Evolutionary conservation across 92 coral and sea anemone species (phyloP), one percentile per base, ranked within the genome.

Genomic region (Meandrina meandrites): DNA sequence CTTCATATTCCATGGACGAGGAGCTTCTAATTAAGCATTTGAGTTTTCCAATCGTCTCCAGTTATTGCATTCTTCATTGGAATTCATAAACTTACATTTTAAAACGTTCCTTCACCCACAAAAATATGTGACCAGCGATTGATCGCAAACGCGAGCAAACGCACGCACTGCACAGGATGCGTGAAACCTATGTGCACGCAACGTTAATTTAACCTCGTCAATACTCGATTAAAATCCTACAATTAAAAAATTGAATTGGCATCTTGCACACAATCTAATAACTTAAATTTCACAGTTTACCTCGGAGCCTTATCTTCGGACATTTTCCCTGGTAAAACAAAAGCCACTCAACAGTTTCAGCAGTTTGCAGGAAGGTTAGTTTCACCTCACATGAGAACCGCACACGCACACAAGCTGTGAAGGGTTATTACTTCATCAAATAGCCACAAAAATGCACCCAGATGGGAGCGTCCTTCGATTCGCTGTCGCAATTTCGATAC

Each of bases 261-360:
- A 73, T 73, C 78, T 35, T 18, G 14, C 50, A 35, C 4, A 22
- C 35, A 8, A 40, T 13, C 12, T 30, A 19, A 1, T 14, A 79
- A 62, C 34, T 35, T 3, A 40, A 12, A 66, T 31, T 40, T 64
- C 32, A 19, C 36, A 64, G 48, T 48, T n/a, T 81, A 68, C 85
- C 85, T 81, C 76, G 67, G 42, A 64, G 66, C 75, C 15, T 58
- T 48, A 40, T 24, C 84, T 66, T 57, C 73, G 9, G 85, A 17
- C 85, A 81, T 81, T 42, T 31, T 81, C 2, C 40, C 60, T n/a
- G n/a, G 60, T 31, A 45, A 42, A 67, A 45, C 36, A 53, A 18
- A 35, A 53, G n/a, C 28, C 69, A 16, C 66, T 79, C 17, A 69
- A 19, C 36, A 17, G n/a, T n/a, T n/a, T n/a, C n/a, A n/a, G n/a